phyloP scores from a whole-genome alignment of 2,797 vertebrate species.

The Enteromius unitaeniatus region DNA sequence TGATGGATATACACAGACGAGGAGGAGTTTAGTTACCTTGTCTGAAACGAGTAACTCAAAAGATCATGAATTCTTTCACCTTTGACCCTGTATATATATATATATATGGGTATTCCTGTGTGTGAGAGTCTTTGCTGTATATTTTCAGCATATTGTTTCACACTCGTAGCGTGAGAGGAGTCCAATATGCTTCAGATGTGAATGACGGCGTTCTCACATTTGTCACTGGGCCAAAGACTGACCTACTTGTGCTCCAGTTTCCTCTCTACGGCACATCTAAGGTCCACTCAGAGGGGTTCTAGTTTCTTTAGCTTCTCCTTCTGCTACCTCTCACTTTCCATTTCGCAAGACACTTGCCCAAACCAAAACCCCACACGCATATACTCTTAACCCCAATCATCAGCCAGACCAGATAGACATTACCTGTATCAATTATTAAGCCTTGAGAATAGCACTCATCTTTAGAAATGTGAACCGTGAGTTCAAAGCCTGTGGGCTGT shows the following conservation, averaged over 20 bases:
- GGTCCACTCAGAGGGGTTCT: conserved; percentile 42
- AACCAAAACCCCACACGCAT: conserved; percentile 8
- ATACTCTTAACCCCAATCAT: conserved; percentile 33
- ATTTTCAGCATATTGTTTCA: not conserved
- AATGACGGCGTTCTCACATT: conserved; percentile 33
- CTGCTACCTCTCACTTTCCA: conserved; percentile 58
- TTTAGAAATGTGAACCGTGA: conserved; percentile 34
- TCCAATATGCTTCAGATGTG: conserved; percentile 20
- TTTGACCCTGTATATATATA: not conserved
- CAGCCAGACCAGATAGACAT: conserved; percentile 48
- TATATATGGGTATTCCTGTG: not conserved
- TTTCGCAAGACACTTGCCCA: conserved; percentile 30
- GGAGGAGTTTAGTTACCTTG: conserved; percentile 11
- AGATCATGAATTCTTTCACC: conserved; percentile 25
- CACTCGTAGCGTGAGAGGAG: not conserved
- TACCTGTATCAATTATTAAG: conserved; percentile 59
- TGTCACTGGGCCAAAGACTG: conserved; percentile 33
- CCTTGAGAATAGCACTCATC: conserved; percentile 25
- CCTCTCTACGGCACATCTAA: conserved; percentile 40
- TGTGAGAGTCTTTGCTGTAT: not conserved
- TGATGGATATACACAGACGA: conserved; percentile 6
- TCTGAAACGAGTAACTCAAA: conserved; percentile 24
- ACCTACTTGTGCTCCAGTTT: conserved; percentile 54
- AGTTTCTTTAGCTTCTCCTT: conserved; percentile 52
- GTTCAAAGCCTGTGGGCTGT: not conserved